Evolutionary conservation across 2,888 invertebrate species (phyloP).

Genomic region (Drosophila greeni): DNA sequence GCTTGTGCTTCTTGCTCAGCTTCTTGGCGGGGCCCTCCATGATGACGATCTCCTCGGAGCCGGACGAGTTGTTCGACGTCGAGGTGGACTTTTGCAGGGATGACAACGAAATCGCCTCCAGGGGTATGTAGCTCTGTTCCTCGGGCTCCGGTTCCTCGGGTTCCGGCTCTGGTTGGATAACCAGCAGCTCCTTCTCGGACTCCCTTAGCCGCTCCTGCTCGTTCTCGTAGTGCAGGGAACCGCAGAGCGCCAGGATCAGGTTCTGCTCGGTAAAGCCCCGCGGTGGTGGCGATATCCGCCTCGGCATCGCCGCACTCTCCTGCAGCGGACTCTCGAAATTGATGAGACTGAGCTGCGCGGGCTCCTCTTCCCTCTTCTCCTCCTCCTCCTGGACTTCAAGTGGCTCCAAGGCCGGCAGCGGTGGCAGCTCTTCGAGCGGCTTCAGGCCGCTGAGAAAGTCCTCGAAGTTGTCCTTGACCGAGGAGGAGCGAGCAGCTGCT

Average conservation of each 20-base stretch:
- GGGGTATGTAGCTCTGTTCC: constrained; percentile 3
- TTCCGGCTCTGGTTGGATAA: neutral
- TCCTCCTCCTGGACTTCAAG: constrained; percentile 46
- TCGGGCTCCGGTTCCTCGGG: neutral
- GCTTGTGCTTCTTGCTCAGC: constrained; percentile 72
- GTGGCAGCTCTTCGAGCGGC: constrained; percentile 39
- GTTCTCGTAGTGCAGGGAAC: constrained; percentile 76
- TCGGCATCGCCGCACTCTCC: constrained; percentile 60
- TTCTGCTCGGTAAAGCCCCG: constrained; percentile 75
- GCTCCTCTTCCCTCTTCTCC: neutral
- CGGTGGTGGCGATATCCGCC: constrained; percentile 64
- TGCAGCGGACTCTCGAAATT: constrained; percentile 78
- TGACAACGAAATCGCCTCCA: constrained; percentile 24
- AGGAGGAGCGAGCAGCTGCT: neutral
- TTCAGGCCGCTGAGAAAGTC: constrained; percentile 56
- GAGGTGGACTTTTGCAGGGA: constrained; percentile 60
- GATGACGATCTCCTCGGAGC: constrained; percentile 67
- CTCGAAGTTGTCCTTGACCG: constrained; percentile 51
- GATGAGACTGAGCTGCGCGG: constrained; percentile 69
- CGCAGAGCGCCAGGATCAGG: constrained; percentile 77
- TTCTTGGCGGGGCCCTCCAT: constrained; percentile 65
- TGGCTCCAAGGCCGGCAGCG: constrained; percentile 52
- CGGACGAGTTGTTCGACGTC: constrained; percentile 70
- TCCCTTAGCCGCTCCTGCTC: constrained; percentile 53
- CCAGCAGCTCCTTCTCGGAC: neutral